These are phyloP conservation scores for Platygyra sinensis DNA, from an alignment of 64 coral and sea anemone species.

Conservation along the genomic window DNA sequence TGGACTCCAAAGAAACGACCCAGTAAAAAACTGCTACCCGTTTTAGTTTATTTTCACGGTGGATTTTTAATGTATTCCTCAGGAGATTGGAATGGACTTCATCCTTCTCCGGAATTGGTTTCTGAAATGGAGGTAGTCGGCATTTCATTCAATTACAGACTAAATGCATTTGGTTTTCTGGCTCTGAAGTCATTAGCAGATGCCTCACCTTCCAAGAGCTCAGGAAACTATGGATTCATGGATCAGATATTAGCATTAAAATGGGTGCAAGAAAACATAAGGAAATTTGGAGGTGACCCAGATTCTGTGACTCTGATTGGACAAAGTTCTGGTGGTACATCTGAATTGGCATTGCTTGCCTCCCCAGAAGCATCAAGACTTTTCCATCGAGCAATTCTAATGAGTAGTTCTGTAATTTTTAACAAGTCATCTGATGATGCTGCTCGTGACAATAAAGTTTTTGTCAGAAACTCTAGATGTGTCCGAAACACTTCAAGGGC, in stretches of 20 bases:
- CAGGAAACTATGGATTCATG: slow-evolving; percentile 82
- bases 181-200: slow-evolving; percentile 50
- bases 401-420: slow-evolving; percentile 31
- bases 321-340: slow-evolving; percentile 67
- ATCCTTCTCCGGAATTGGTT: slow-evolving; percentile 57
- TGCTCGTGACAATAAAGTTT: slow-evolving; percentile 66
- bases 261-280: slow-evolving; percentile 67
- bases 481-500: slow-evolving; percentile 1
- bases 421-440: slow-evolving; percentile 72
- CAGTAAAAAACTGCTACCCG: slow-evolving; percentile 40
- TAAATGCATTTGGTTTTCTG: slow-evolving; percentile 79
- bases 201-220: not conserved
- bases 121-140: slow-evolving; percentile 47
- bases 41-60: slow-evolving; percentile 73
- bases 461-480: slow-evolving; percentile 49
- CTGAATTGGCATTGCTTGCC: slow-evolving; percentile 27
- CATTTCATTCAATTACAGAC: slow-evolving; percentile 67
- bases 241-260: slow-evolving; percentile 72
- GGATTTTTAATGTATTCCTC: slow-evolving; percentile 33
- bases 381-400: slow-evolving; percentile 55
- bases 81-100: slow-evolving; percentile 50
- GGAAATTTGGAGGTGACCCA: slow-evolving; percentile 72
- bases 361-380: slow-evolving; percentile 38
- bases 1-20: slow-evolving; percentile 50
- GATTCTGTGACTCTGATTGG: slow-evolving; percentile 63